Evolutionary conservation across 1,140 invertebrate species (phyloP).

Genomic region (Lepidostoma basale): DNA sequence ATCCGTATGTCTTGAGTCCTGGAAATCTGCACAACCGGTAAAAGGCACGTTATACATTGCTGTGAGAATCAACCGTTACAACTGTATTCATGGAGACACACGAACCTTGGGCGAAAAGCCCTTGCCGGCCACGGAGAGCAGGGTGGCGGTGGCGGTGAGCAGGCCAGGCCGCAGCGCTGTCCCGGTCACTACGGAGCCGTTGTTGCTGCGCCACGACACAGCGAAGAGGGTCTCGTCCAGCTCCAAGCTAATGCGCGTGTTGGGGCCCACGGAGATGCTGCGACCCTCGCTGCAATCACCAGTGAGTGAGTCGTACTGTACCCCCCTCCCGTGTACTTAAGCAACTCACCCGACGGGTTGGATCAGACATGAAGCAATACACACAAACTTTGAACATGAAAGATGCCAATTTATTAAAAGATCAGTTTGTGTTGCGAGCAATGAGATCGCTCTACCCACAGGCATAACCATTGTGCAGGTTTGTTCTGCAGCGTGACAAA

Average conservation of each 20-base stretch:
- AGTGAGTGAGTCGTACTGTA: too few species aligned
- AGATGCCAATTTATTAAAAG: too few species aligned
- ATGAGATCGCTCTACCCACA: too few species aligned
- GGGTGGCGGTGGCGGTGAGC: constrained; percentile 63
- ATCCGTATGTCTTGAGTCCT: constrained; percentile 68
- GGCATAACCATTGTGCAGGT: too few species aligned
- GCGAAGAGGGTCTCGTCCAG: constrained; percentile 68
- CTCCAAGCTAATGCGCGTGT: constrained; percentile 64
- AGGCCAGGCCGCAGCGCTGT: constrained; percentile 65
- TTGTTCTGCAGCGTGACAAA: too few species aligned
- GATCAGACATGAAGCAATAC: too few species aligned
- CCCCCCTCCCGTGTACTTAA: too few species aligned
- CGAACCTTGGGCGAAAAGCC: constrained; percentile 26
- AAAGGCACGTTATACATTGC: constrained; percentile 33
- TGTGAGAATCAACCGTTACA: background rate
- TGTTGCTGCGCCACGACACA: constrained; percentile 63
- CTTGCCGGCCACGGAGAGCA: constrained; percentile 54
- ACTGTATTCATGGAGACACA: background rate
- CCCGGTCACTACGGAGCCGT: constrained; percentile 74
- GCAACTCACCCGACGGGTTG: too few species aligned
- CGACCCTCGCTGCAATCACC: constrained; percentile 56
- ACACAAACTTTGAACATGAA: too few species aligned
- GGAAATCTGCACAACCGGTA: constrained; percentile 61
- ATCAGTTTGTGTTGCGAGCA: too few species aligned
- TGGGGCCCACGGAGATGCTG: constrained; percentile 63